phyloP scores from a whole-genome alignment of 1,140 invertebrate species.

The Brachionus angularis region DNA sequence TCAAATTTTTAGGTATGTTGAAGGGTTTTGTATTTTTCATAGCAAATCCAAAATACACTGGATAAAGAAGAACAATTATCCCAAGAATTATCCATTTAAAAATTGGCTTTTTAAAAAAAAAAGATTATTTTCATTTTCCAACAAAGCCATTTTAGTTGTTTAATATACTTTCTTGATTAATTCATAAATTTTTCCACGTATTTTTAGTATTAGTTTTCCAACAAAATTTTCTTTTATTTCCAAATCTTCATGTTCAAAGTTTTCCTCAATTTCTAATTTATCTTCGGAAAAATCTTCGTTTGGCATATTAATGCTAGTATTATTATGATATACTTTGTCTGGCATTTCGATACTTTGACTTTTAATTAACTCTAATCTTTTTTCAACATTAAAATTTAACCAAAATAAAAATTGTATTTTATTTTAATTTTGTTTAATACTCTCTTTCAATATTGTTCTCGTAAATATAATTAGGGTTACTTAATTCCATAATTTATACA shows the following conservation, averaged over 20 bases:
- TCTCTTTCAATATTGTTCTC: too few species aligned
- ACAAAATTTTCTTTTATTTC: constrained; percentile 2
- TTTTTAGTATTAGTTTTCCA: not conserved
- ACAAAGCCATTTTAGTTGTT: not conserved
- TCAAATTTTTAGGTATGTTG: not conserved
- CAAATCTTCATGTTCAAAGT: constrained; percentile 2
- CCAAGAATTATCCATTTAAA: constrained; percentile 4
- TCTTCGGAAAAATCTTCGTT: not conserved
- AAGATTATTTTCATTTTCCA: not conserved
- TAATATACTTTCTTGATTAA: not conserved
- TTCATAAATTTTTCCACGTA: not conserved
- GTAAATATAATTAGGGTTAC: too few species aligned
- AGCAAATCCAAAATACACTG: constrained; percentile 29
- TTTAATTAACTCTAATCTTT: too few species aligned
- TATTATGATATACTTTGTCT: too few species aligned
- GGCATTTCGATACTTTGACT: too few species aligned
- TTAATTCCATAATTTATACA: too few species aligned
- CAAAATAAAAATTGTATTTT: too few species aligned
- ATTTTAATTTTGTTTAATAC: too few species aligned
- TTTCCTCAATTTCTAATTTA: not conserved
- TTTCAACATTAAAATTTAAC: too few species aligned
- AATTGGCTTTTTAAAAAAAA: not conserved
- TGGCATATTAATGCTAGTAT: too few species aligned
- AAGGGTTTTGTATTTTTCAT: constrained; percentile 22
- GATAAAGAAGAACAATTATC: not conserved